Percentiles rank a stretch among this genome's conserved stretches.
Conservation (phyloP, 1,140 invertebrate species). For the Neelides sp. region DNA sequence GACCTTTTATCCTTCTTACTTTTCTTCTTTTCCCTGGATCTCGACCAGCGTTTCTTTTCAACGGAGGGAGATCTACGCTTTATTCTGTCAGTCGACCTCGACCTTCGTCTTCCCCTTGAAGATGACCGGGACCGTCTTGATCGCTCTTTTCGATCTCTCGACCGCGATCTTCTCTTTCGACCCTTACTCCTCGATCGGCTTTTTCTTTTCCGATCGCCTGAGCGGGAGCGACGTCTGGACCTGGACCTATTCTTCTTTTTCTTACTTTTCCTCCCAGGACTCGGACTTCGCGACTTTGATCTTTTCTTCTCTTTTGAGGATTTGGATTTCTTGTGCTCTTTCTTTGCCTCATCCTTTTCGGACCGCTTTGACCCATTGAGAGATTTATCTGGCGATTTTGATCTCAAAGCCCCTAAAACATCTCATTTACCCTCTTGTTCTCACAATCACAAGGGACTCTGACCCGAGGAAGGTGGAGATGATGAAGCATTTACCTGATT, state of each 20-base stretch:
- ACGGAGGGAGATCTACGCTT: neutral
- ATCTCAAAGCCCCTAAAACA: too few relatives aligned
- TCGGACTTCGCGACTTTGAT: neutral
- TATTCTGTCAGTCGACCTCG: neutral
- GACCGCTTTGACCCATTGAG: too few relatives aligned
- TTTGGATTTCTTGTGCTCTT: neutral
- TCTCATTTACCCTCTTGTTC: too few relatives aligned
- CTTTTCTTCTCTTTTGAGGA: neutral
- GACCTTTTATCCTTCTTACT: neutral
- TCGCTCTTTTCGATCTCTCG: neutral
- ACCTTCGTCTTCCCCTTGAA: neutral
- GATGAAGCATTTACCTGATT: too few relatives aligned
- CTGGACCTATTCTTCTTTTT: neutral
- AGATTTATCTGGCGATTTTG: too few relatives aligned
- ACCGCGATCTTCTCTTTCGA: neutral
- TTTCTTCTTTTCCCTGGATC: neutral
- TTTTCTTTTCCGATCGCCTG: neutral
- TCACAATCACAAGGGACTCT: too few relatives aligned
- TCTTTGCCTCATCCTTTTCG: too few relatives aligned
- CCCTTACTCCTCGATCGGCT: neutral
- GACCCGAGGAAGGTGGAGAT: too few relatives aligned
- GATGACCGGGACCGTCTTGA: conserved; percentile 2
- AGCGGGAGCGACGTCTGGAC: neutral
- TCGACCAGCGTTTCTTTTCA: neutral
- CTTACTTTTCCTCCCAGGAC: neutral